These are phyloP conservation scores for Amia ocellicauda DNA, from an alignment of 2,113 vertebrate species.

Conservation along the genomic window DNA sequence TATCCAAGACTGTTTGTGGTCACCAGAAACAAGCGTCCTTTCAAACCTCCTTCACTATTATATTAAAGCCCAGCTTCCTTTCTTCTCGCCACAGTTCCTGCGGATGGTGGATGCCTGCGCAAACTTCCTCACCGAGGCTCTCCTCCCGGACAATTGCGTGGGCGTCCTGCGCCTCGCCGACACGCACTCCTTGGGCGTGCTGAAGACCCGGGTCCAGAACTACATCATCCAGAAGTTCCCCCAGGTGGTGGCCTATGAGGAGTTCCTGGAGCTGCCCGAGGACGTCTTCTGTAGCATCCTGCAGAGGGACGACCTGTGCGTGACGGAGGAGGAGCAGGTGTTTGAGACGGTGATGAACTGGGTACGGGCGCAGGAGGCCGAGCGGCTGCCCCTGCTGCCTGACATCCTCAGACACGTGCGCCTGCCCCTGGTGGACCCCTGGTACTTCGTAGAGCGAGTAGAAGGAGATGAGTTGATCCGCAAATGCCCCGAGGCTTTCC, in stretches of 20 bases:
- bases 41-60: too few relatives aligned
- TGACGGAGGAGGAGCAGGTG: slow-evolving; percentile 82
- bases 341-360: slow-evolving; percentile 86
- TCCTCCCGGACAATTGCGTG: slow-evolving; percentile 86
- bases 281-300: slow-evolving; percentile 75
- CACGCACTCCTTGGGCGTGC: slow-evolving; percentile 68
- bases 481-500: slow-evolving; percentile 78
- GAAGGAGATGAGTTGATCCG: slow-evolving; percentile 84
- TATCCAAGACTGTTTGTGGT: too few relatives aligned
- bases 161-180: slow-evolving; percentile 86
- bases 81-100: slow-evolving; percentile 71
- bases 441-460: slow-evolving; percentile 89
- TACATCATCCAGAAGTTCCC: slow-evolving; percentile 86
- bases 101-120: slow-evolving; percentile 89
- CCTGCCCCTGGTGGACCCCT: slow-evolving; percentile 84
- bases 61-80: too few relatives aligned
- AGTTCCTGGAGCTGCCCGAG: slow-evolving; percentile 78
- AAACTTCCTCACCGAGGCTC: slow-evolving; percentile 78
- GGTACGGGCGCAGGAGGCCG: slow-evolving; percentile 68
- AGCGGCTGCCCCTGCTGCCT: slow-evolving; percentile 68
- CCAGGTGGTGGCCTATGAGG: slow-evolving; percentile 75
- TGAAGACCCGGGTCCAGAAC: slow-evolving; percentile 73
- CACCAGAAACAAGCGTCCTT: too few relatives aligned
- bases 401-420: slow-evolving; percentile 74
- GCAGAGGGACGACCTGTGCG: slow-evolving; percentile 80